Percentiles rank a stretch among this genome's conserved stretches.
Evolutionary conservation across 2,797 vertebrate species (phyloP).

Genomic region (Ctenopoma kingsleyae): DNA sequence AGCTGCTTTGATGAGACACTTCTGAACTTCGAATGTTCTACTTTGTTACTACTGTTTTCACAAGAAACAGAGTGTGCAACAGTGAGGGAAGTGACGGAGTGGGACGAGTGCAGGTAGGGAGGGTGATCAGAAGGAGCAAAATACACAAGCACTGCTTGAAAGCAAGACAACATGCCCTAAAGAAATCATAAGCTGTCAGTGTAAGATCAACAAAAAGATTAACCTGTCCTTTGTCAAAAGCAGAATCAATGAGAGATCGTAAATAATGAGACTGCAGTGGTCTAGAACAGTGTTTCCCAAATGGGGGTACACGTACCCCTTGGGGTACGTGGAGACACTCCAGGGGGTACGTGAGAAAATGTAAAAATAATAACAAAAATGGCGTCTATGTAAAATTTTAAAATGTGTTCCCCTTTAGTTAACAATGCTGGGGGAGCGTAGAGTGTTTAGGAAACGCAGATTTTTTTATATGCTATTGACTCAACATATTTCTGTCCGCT

Average conservation of each 20-base stretch:
- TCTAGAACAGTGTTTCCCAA: no score
- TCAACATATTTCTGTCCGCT: no score
- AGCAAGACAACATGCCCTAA: conserved; percentile 45
- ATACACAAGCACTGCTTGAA: conserved; percentile 50
- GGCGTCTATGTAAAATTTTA: no score
- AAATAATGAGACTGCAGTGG: conserved; percentile 27
- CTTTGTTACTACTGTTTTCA: conserved; percentile 38
- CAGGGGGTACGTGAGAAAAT: no score
- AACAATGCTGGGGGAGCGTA: no score
- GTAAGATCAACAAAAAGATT: conserved; percentile 51
- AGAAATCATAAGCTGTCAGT: conserved; percentile 65
- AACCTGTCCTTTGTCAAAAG: conserved; percentile 54
- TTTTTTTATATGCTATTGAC: no score
- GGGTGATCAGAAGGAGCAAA: conserved; percentile 4
- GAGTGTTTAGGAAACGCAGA: no score
- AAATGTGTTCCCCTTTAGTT: no score
- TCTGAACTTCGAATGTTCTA: conserved; percentile 39
- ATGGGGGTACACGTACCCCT: no score
- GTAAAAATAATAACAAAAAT: no score
- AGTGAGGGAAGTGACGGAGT: background rate
- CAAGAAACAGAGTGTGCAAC: conserved; percentile 3
- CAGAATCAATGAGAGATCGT: conserved; percentile 53
- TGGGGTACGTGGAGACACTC: no score
- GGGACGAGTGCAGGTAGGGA: background rate
- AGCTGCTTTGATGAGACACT: conserved; percentile 43